phyloP scores from a whole-genome alignment of 2,888 invertebrate genomes.

The Apeira syringaria region DNA sequence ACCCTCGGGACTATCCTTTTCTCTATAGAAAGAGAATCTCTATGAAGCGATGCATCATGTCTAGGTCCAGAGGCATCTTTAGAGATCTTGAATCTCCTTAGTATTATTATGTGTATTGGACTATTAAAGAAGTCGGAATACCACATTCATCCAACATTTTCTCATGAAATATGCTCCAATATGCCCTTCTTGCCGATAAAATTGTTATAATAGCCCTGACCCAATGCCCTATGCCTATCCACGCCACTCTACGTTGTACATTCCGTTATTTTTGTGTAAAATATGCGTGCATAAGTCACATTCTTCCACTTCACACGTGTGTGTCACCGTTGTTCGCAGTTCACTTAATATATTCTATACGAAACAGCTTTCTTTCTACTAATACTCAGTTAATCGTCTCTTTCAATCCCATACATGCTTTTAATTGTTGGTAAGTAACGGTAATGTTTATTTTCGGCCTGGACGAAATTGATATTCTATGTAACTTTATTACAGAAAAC shows the following conservation, averaged over 20 bases:
- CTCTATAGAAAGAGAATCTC: too few relatives aligned
- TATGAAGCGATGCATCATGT: too few relatives aligned
- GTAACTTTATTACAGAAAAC: slow-evolving; percentile 3
- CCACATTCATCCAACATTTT: slow-evolving; percentile 21
- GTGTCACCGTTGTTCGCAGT: slow-evolving; percentile 1
- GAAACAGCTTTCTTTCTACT: slow-evolving; percentile 1
- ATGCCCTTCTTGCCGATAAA: slow-evolving; percentile 32
- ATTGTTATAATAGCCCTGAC: slow-evolving; percentile 34
- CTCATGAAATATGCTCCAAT: slow-evolving; percentile 24
- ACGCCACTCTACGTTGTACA: slow-evolving; percentile 32
- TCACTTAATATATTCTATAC: slow-evolving; percentile 1
- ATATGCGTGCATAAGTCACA: slow-evolving; percentile 36
- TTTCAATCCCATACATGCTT: neutral
- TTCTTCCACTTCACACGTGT: slow-evolving; percentile 12
- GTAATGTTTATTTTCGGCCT: neutral
- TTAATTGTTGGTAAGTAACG: neutral
- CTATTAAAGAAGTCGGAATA: slow-evolving; percentile 24
- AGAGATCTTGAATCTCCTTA: too few relatives aligned
- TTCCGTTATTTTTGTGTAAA: slow-evolving; percentile 49
- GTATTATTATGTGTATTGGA: too few relatives aligned
- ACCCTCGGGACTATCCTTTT: too few relatives aligned
- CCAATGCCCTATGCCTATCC: slow-evolving; percentile 37
- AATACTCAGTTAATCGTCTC: slow-evolving; percentile 2
- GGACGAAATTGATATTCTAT: slow-evolving; percentile 2
- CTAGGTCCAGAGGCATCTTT: too few relatives aligned